Base-by-base conservation (phyloP, 64 coral and sea anemone genomes). In the Astreopora myriophthalma region DNA sequence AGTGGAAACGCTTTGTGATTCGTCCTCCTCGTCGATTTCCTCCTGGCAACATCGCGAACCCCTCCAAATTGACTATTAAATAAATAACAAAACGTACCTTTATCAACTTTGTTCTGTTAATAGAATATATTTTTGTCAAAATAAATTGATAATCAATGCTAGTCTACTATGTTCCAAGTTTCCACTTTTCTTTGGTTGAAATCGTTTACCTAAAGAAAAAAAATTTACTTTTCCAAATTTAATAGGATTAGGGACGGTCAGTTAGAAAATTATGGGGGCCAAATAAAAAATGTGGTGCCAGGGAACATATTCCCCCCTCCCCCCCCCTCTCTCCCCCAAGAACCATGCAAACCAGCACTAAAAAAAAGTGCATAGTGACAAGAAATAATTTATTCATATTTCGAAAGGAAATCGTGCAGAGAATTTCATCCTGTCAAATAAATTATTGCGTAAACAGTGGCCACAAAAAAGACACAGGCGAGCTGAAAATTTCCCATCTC, bases 1-100 rank as follows among this genome's bases (percentile, higher is more conserved):
- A n/a, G n/a, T n/a, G n/a, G n/a, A n/a, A n/a, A n/a, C n/a, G n/a
- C n/a, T n/a, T n/a, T n/a, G n/a, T n/a, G n/a, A n/a, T n/a, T n/a
- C n/a, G n/a, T n/a, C n/a, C n/a, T n/a, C n/a, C n/a, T n/a, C n/a
- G n/a, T n/a, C n/a, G n/a, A n/a, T n/a, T n/a, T n/a, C n/a, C n/a
- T n/a, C n/a, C n/a, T 80, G 10, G 88, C 88, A 80, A 90, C 88
- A 77, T 90, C 88, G 40, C 88, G 75, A 80, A 90, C 71, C 51
- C 88, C 88, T 79, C 88, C 88, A 90, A 90, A 90, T 29, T 77
- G 61, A 90, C 88, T 90, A 79, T 46, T 20, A 75, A 90, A 37
- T 27, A 66, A 77, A 90, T 38, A 65, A 77, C 61, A 80, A 77
- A 80, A 90, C 20, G 63, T 42, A 77, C 26, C 49, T 83, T 83